A percentile compares a stretch with the other conserved stretches of the same genome.
phyloP scores from a whole-genome alignment of 2,797 vertebrate genomes.

The Acridotheres tristis region DNA sequence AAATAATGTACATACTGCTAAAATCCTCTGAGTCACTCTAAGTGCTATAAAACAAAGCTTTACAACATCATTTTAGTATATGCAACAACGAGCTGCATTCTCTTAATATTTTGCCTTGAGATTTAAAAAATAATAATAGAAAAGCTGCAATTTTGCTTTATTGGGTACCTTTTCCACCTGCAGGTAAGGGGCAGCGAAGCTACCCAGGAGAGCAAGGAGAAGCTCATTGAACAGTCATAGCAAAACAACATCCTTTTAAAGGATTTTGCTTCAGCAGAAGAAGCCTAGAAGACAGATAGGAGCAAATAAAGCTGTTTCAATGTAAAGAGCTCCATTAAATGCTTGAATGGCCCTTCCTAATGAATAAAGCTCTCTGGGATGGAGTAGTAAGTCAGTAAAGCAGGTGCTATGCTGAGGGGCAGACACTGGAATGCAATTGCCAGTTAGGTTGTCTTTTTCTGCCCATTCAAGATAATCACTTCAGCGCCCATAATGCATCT shows the following conservation, averaged over 20 bases:
- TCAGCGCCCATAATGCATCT: not conserved
- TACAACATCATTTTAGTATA: not conserved
- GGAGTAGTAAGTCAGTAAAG: slow-evolving; percentile 27
- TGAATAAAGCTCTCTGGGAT: slow-evolving; percentile 28
- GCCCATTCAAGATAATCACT: slow-evolving; percentile 1
- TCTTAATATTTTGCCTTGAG: not conserved
- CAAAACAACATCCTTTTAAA: not conserved
- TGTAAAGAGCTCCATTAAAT: slow-evolving; percentile 45
- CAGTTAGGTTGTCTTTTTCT: not conserved
- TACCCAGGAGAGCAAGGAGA: not conserved
- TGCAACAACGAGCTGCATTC: not conserved
- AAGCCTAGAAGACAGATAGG: not conserved
- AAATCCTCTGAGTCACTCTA: not conserved
- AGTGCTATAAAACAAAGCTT: not conserved
- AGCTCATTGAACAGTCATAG: not conserved
- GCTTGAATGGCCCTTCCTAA: slow-evolving; percentile 32
- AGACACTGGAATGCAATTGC: not conserved
- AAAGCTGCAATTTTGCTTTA: not conserved
- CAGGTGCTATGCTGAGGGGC: slow-evolving; percentile 9
- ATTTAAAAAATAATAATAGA: not conserved
- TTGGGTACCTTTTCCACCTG: not conserved
- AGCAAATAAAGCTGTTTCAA: slow-evolving; percentile 23
- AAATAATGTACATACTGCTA: not conserved
- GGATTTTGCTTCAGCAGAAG: not conserved
- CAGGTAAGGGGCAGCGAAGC: not conserved